Evolutionary conservation across 2,888 invertebrate species (phyloP).

Genomic region (Tridacna crocea): DNA sequence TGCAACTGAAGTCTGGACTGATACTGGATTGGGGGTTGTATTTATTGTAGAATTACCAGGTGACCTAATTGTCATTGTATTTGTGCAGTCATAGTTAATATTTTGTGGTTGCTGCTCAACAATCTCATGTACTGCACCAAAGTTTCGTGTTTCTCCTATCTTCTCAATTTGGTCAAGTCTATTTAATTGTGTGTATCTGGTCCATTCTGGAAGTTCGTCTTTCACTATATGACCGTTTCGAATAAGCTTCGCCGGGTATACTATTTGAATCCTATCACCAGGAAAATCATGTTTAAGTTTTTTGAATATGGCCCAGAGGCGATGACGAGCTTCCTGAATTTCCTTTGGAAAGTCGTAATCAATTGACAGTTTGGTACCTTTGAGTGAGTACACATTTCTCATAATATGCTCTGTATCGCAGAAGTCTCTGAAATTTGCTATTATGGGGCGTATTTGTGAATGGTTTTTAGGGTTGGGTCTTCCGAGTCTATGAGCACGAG

Average conservation of each 20-base stretch:
- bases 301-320: neutral
- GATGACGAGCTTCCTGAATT: slow-evolving; percentile 11
- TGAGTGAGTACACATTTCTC: slow-evolving; percentile 13
- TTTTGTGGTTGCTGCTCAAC: too few species aligned
- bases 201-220: slow-evolving; percentile 1
- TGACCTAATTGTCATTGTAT: too few species aligned
- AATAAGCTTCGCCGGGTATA: neutral
- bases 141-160: too few species aligned
- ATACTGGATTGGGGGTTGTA: too few species aligned
- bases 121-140: too few species aligned
- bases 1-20: too few species aligned
- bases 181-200: neutral
- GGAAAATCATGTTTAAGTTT: too few species aligned
- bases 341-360: slow-evolving; percentile 27
- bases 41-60: too few species aligned
- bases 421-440: slow-evolving; percentile 25
- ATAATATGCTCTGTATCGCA: slow-evolving; percentile 28
- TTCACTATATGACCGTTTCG: neutral
- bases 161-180: too few species aligned
- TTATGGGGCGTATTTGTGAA: slow-evolving; percentile 17
- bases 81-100: too few species aligned
- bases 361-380: slow-evolving; percentile 6
- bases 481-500: slow-evolving; percentile 25
- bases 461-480: neutral
- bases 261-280: neutral